Evolutionary conservation across 2,888 invertebrate genomes (phyloP), one percentile per base, ranked within the genome.

Genomic region (Cremastinae sp.): DNA sequence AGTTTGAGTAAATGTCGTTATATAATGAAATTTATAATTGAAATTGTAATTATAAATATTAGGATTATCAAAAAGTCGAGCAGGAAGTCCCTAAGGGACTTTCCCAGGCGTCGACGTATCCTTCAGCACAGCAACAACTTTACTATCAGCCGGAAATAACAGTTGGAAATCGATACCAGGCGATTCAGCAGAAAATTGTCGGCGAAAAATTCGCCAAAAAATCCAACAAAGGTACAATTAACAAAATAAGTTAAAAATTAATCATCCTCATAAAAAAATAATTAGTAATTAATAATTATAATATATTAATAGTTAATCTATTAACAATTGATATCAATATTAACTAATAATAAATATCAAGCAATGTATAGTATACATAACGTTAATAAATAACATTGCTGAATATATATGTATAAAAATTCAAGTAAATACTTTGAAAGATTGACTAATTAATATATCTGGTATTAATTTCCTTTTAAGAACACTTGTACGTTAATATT

Each of bases 81-180:
- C 8, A 56, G 43, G 8, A 34, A 20, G 58, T 79, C 8, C 61
- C 79, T 5, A 84, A 81, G 49, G 73, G 65, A 16, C 56, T 66
- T 14, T 74, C 81, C 0, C 80, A 78, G 2, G 53, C 59, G 1
- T 20, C 62, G 43, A 34, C 45, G 38, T 81, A 83, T 62, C 76
- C 79, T 12, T 12, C 68, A 3, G 72, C 68, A 10, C 74, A 74
- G 10, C 83, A 83, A 54, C 84, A 83, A 62, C 76, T 83, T 7
- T 53, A 73, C n/a, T 85, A 88, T 45, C 85, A 85, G 43, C 86
- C 84, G 66, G 87, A 87, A 84, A 72, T 88, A 10, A 49, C 73
- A 0, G 84, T 87, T 16, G 87, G 85, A 47, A 88, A 89, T 78
- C 86, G 85, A 28, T 70, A 85, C 47, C 88, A 87, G 75, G 78